Percentiles rank a stretch among this genome's conserved stretches.
Evolutionary conservation across 2,888 invertebrate species (phyloP).

Genomic region (Drosophila testacea): DNA sequence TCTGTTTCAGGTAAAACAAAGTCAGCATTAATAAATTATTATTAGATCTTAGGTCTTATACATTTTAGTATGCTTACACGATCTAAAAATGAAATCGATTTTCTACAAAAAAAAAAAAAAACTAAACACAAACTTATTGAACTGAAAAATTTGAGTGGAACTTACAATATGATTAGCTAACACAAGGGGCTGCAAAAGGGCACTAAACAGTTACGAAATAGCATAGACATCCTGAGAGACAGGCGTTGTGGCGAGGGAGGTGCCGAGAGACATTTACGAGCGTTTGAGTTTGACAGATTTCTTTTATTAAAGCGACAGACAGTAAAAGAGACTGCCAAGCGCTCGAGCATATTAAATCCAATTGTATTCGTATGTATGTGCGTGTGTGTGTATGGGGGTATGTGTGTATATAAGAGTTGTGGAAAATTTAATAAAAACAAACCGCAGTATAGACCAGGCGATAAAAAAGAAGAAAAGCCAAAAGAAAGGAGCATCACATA

Average conservation of each 20-base stretch:
- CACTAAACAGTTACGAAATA: conserved; percentile 56
- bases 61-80: not conserved
- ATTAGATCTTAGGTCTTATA: not conserved
- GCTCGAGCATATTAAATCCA: conserved; percentile 62
- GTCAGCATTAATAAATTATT: no score
- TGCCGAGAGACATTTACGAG: conserved; percentile 70
- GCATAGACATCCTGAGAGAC: conserved; percentile 18
- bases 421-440: conserved; percentile 71
- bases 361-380: conserved; percentile 20
- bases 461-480: conserved; percentile 27
- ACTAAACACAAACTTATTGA: conserved; percentile 46
- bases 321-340: conserved; percentile 54
- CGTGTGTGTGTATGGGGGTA: conserved; percentile 17
- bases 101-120: conserved; percentile 7
- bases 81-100: conserved; percentile 2
- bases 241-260: not conserved
- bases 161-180: conserved; percentile 66
- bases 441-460: conserved; percentile 55
- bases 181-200: conserved; percentile 18
- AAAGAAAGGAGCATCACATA: conserved; percentile 43
- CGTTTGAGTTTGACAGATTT: conserved; percentile 78
- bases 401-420: conserved; percentile 23
- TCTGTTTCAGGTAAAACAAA: no score
- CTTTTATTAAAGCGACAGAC: conserved; percentile 72
- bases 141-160: conserved; percentile 63